Base-by-base conservation (phyloP, 2,113 vertebrate genomes). In the Catharus fuscescens region DNA sequence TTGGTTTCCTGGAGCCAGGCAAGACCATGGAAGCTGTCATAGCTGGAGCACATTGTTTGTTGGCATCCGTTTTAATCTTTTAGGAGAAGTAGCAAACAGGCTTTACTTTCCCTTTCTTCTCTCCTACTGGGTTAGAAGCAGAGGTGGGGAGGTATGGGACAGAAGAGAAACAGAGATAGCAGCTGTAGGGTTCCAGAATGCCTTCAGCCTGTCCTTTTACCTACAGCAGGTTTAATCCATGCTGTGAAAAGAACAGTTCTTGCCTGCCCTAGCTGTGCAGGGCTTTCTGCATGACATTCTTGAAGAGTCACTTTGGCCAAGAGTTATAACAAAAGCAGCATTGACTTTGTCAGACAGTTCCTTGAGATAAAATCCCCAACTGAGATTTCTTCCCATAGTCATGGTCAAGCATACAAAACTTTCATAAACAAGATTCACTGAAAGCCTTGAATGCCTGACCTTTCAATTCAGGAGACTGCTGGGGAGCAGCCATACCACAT, bases 81-180 rank as follows among this genome's bases (percentile, higher is more conserved):
- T 21, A 69, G 14, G 25, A 79, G 47, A 88, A 91, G 44, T 14
- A 60, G 26, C 29, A 60, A 52, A 29, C 0, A 9, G 19, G 17
- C 34, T 83, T 73, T 61, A 21, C 15, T 62, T 73, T 36, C 17
- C n/a, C 17, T 38, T 83, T 69, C 23, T 60, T 8, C 24, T 65
- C 36, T 92, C 28, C 42, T 15, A 26, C 18, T 61, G 25, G 18
- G 61, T 56, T 32, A 64, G 72, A 52, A 78, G 12, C 13, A 17
- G 21, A 3, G 1, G 7, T 10, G 14, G 10, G n/a, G 20, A 61
- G 40, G 9, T 13, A 3, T 8, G 2, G 7, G 6, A 4, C 8
- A 28, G 29, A 42, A 57, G n/a, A 52, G 36, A 61, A 70, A 47
- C 2, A 23, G 64, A 84, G 3, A 24, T 1, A 3, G 73, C 24